These are phyloP conservation scores for Tragelaphus eurycerus DNA, from an alignment of 2,797 vertebrate genomes.

Conservation along the genomic window DNA sequence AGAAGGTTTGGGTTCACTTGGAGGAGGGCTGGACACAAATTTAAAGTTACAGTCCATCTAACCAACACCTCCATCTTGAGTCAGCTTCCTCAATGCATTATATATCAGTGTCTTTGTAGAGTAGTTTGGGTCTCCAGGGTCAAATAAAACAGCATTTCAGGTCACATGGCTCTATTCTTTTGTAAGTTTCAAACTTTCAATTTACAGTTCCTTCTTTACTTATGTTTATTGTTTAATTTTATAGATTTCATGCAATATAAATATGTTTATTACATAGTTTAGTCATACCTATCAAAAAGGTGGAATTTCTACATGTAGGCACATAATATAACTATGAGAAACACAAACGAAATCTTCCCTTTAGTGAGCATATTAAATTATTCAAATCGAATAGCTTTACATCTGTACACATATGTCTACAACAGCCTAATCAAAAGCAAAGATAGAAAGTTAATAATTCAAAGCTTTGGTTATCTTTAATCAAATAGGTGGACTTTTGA, in stretches of 20 bases:
- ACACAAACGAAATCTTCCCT: not conserved
- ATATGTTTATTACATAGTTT: not conserved
- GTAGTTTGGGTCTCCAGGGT: not conserved
- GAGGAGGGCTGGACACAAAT: not conserved
- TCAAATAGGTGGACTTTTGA: not conserved
- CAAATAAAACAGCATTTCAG: not conserved
- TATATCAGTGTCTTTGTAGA: not conserved
- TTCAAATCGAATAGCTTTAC: not conserved
- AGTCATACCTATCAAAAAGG: not conserved
- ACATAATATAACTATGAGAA: not conserved
- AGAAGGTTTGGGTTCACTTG: not conserved
- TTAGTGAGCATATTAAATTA: not conserved
- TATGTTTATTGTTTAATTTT: constrained; percentile 6
- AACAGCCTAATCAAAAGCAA: constrained; percentile 7
- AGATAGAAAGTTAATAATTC: constrained; percentile 42
- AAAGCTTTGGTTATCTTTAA: constrained; percentile 36
- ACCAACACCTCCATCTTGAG: not conserved
- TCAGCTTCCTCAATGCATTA: not conserved
- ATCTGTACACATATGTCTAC: not conserved
- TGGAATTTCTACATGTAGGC: not conserved
- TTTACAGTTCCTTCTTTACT: not conserved
- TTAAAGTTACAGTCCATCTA: not conserved
- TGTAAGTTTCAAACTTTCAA: not conserved
- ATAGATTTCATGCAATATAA: not conserved
- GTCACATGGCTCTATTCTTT: not conserved